Conservation (phyloP, 2,888 invertebrate species). For the Dendrolimus pini region DNA sequence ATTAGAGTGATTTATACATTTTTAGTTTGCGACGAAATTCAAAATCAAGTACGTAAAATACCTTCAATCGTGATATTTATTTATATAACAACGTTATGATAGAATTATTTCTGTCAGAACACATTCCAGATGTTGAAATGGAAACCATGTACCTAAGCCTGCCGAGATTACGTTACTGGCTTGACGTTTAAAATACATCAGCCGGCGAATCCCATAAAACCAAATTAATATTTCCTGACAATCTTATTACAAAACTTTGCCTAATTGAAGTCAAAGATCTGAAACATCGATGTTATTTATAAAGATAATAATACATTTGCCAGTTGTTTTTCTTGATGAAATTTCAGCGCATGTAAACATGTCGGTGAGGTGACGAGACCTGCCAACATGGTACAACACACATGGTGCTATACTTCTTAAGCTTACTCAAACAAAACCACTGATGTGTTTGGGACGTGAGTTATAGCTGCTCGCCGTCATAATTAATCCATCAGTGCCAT, state of each 20-base stretch:
- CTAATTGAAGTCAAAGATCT: too few relatives aligned
- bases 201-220: slow-evolving; percentile 27
- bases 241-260: too few relatives aligned
- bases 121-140: slow-evolving; percentile 22
- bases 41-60: too few relatives aligned
- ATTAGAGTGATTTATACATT: too few relatives aligned
- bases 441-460: too few relatives aligned
- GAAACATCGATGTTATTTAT: slow-evolving; percentile 19
- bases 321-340: slow-evolving; percentile 34
- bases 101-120: slow-evolving; percentile 10
- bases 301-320: slow-evolving; percentile 39
- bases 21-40: too few relatives aligned
- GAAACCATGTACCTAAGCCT: slow-evolving; percentile 4
- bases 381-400: too few relatives aligned
- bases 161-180: slow-evolving; percentile 11
- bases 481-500: slow-evolving; percentile 12
- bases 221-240: slow-evolving; percentile 37
- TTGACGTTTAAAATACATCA: slow-evolving; percentile 35
- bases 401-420: too few relatives aligned
- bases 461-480: slow-evolving; percentile 4
- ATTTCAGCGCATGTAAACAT: slow-evolving; percentile 35
- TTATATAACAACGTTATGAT: slow-evolving; percentile 1
- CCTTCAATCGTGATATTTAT: not conserved
- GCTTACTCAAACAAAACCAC: too few relatives aligned
- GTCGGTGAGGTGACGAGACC: slow-evolving; percentile 13